Conservation (phyloP, 2,888 invertebrate species). For the Xylota sylvarum region DNA sequence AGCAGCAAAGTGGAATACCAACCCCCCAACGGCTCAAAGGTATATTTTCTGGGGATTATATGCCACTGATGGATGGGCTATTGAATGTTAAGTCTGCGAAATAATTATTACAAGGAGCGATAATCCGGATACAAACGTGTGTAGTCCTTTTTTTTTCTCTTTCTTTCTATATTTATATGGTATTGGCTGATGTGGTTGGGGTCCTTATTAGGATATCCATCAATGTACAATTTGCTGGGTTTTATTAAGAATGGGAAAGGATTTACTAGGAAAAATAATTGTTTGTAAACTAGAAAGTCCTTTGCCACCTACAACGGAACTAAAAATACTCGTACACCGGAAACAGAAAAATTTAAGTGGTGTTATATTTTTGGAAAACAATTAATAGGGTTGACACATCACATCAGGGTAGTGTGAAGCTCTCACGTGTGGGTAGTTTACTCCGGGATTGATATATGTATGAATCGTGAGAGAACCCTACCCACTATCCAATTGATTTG, state of each 20-base stretch:
- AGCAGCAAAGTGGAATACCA: constrained; percentile 41
- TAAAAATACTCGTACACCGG: not conserved
- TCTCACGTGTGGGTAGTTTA: not conserved
- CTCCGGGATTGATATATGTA: not conserved
- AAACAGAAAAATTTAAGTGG: not conserved
- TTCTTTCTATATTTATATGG: not conserved
- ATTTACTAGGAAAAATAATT: not conserved
- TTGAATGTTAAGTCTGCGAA: constrained; percentile 25
- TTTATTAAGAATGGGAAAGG: not conserved
- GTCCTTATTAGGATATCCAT: not conserved
- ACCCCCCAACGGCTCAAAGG: not conserved
- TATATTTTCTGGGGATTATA: constrained; percentile 27
- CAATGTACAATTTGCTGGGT: not conserved
- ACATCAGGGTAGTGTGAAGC: no score
- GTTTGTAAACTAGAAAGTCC: not conserved
- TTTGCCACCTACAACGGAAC: not conserved
- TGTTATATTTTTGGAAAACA: not conserved
- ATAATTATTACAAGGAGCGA: constrained; percentile 28
- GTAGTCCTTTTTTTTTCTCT: not conserved
- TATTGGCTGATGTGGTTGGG: not conserved
- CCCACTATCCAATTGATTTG: no score
- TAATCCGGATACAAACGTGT: constrained; percentile 10
- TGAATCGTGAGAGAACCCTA: not conserved
- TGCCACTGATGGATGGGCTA: constrained; percentile 31
- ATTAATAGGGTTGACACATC: not conserved